Percentiles rank a stretch among this genome's conserved stretches.
phyloP scores from a whole-genome alignment of 1,140 invertebrate genomes.

The Metopolophium dirhodum region DNA sequence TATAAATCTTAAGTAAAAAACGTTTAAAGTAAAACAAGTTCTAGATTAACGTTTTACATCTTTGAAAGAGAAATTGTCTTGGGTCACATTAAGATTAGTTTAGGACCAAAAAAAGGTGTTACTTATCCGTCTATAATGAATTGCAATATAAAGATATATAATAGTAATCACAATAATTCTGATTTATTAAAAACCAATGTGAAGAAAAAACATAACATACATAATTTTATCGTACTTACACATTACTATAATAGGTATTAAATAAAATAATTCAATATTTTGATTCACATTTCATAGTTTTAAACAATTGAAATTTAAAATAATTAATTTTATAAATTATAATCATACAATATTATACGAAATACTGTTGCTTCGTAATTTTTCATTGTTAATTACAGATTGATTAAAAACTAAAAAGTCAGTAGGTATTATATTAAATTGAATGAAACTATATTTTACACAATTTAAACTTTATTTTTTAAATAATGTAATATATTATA shows the following conservation, averaged over 20 bases:
- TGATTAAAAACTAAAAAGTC: slow-evolving; percentile 10
- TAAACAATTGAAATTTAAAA: neutral
- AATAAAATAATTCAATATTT: neutral
- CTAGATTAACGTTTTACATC: neutral
- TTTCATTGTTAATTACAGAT: neutral
- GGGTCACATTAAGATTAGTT: slow-evolving; percentile 1
- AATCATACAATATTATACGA: neutral
- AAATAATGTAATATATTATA: neutral
- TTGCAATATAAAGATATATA: too few relatives aligned
- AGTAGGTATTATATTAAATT: neutral
- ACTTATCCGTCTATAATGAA: neutral
- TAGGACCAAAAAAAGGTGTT: neutral
- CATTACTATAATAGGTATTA: neutral
- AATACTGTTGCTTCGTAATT: neutral
- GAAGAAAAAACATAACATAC: too few relatives aligned
- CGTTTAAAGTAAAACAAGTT: slow-evolving; percentile 28
- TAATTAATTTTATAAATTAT: neutral
- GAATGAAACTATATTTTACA: neutral
- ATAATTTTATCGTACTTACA: neutral
- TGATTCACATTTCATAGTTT: neutral
- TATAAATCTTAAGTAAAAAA: slow-evolving; percentile 31
- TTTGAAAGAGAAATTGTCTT: neutral
- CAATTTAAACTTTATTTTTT: neutral
- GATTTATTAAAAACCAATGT: neutral
- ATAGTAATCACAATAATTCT: neutral